A percentile compares a stretch with the other conserved stretches of the same genome.
Evolutionary conservation across 1,140 invertebrate genomes (phyloP).

Genomic region (Pogonomyrmex californicus): DNA sequence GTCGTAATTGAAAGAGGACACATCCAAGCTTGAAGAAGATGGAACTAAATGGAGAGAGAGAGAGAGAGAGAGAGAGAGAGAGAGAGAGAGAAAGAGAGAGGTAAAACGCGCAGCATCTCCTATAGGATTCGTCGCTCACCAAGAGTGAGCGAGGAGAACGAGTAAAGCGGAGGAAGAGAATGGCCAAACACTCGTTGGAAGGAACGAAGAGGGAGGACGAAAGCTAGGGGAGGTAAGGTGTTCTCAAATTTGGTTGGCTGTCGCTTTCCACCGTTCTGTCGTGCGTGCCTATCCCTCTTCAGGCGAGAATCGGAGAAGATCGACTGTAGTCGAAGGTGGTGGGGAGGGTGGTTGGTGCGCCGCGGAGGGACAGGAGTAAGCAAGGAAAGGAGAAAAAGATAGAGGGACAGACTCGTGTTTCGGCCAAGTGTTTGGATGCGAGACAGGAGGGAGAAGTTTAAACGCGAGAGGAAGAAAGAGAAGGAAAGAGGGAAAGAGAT

Average conservation of each 20-base stretch:
- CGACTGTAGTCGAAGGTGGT: slow-evolving; percentile 44
- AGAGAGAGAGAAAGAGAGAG: slow-evolving; percentile 68
- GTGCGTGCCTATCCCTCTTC: slow-evolving; percentile 58
- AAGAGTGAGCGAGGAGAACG: slow-evolving; percentile 21
- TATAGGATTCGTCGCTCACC: slow-evolving; percentile 70
- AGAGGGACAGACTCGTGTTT: slow-evolving; percentile 20
- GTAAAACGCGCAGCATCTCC: slow-evolving; percentile 59
- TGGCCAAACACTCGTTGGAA: slow-evolving; percentile 38
- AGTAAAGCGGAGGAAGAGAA: slow-evolving; percentile 27
- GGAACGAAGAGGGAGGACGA: slow-evolving; percentile 34
- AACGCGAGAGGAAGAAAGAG: slow-evolving; percentile 16
- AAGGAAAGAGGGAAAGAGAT: slow-evolving; percentile 19
- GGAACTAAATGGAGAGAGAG: slow-evolving; percentile 55
- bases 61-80: too few relatives aligned
- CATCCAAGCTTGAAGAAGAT: slow-evolving; percentile 25
- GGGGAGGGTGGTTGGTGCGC: slow-evolving; percentile 18
- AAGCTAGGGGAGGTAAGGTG: slow-evolving; percentile 77
- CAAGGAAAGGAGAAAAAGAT: slow-evolving; percentile 44
- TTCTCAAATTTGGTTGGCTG: slow-evolving; percentile 86
- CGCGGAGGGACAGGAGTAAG: slow-evolving; percentile 25
- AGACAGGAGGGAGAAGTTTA: slow-evolving; percentile 33
- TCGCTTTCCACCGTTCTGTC: slow-evolving; percentile 66
- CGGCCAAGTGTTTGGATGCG: slow-evolving; percentile 49
- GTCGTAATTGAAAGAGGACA: slow-evolving; percentile 55
- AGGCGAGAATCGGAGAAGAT: slow-evolving; percentile 57